Evolutionary conservation across 2,113 vertebrate genomes (phyloP), one percentile per base, ranked within the genome.

Genomic region (Indicator maculatus): DNA sequence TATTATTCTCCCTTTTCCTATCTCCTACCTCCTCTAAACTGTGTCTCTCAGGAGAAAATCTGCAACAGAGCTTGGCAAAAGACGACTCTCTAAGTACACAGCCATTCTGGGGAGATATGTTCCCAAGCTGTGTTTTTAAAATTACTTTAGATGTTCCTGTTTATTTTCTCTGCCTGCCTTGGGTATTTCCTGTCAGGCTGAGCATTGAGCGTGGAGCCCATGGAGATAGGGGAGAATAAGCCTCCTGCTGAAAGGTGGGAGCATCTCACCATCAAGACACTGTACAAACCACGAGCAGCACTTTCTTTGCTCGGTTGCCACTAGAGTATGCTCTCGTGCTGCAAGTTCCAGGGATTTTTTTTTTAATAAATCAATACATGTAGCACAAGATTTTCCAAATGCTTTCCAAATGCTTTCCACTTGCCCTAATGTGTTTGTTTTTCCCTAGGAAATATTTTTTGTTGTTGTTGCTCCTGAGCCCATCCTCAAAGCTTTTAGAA

Each of bases 321-420:
- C 98, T 98, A 98, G 98, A 98, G 98, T 83, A 96, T 96, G 94
- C 98, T 98, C 93, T 96, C 88, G 96, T 80, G 97, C 95, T 88
- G 19, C 86, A 64, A 96, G 93, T 98, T 78, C 83, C 78, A 89
- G 41, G 50, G 70, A 71, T 38, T 47, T 45, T 21, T 67, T 64
- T 70, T 24, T 38, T 23, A 86, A 65, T 74, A 88, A 88, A 86
- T 56, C 67, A n/a, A 11, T 33, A 60, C 2, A 16, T 28, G 75
- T 10, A 89, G 88, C 56, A 79, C 24, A 56, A 86, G 74, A 21
- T n/a, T 39, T 89, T 79, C 60, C 83, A 58, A 61, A 64, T 4
- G 36, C 66, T 39, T 89, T 79, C 60, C 83, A 58, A 61, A 64
- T 4, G 36, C 66, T 86, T 80, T 85, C 55, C 26, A 23, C 33